phyloP scores from a whole-genome alignment of 2,888 invertebrate genomes.

The Coelopa pilipes region DNA sequence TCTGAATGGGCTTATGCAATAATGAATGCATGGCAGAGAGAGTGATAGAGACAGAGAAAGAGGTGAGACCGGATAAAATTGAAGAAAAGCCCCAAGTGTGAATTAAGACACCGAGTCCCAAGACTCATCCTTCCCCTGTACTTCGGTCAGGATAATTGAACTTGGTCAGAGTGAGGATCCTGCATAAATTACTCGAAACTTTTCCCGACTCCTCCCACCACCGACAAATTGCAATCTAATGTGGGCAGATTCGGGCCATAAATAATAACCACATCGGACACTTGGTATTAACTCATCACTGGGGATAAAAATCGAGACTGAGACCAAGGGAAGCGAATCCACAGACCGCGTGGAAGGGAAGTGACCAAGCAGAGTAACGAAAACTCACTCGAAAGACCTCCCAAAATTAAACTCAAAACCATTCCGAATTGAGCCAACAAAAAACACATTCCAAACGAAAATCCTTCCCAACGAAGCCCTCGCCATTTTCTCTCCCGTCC shows the following conservation, averaged over 20 bases:
- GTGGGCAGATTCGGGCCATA: no score
- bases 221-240: no score
- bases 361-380: no score
- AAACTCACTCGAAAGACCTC: no score
- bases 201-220: background rate
- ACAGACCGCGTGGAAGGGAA: no score
- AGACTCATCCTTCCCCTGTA: background rate
- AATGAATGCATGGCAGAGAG: conserved; percentile 10
- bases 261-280: conserved; percentile 26
- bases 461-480: no score
- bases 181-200: background rate
- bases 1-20: no score
- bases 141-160: background rate
- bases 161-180: background rate
- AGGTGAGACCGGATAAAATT: background rate
- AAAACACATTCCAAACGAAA: no score
- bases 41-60: background rate
- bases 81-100: background rate
- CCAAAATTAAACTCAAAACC: no score
- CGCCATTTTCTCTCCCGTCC: no score
- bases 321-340: background rate
- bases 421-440: no score
- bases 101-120: background rate
- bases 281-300: conserved; percentile 34
- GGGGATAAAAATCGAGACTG: conserved; percentile 14